Evolutionary conservation across 2,888 invertebrate species (phyloP).

Genomic region (Plebejus anna): DNA sequence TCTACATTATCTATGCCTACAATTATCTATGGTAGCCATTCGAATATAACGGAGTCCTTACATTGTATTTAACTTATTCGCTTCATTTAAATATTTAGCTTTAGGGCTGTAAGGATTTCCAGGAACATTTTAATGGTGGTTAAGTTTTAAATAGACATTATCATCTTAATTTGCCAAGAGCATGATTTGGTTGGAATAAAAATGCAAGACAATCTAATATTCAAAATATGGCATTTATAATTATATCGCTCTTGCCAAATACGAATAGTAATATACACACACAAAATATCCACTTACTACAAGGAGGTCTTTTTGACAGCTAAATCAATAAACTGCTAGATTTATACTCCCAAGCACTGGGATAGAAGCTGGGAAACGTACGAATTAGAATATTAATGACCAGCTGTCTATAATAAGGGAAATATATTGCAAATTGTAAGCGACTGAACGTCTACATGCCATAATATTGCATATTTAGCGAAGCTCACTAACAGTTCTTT

Average conservation of each 20-base stretch:
- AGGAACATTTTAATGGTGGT: not conserved
- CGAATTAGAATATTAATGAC: conserved; percentile 29
- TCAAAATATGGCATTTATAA: too few species aligned
- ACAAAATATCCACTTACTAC: conserved; percentile 29
- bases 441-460: conserved; percentile 23
- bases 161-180: too few species aligned
- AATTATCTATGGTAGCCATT: conserved; percentile 61
- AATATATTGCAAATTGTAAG: conserved; percentile 21
- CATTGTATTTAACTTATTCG: conserved; percentile 20
- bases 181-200: too few species aligned
- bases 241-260: too few species aligned
- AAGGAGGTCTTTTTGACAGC: conserved; percentile 32
- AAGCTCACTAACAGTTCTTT: not conserved
- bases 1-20: conserved; percentile 46
- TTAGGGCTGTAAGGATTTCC: conserved; percentile 1
- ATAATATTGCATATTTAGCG: conserved; percentile 14
- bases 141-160: not conserved
- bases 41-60: conserved; percentile 43
- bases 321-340: conserved; percentile 34
- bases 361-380: conserved; percentile 26
- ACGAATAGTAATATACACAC: not conserved
- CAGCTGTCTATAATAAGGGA: not conserved
- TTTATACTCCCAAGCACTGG: conserved; percentile 31
- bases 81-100: conserved; percentile 19
- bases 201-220: too few species aligned